Evolutionary conservation across 35 echinoderm and acorn worm genomes (phyloP), one percentile per base, ranked within the genome.

Genomic region (Lytechinus variegatus): DNA sequence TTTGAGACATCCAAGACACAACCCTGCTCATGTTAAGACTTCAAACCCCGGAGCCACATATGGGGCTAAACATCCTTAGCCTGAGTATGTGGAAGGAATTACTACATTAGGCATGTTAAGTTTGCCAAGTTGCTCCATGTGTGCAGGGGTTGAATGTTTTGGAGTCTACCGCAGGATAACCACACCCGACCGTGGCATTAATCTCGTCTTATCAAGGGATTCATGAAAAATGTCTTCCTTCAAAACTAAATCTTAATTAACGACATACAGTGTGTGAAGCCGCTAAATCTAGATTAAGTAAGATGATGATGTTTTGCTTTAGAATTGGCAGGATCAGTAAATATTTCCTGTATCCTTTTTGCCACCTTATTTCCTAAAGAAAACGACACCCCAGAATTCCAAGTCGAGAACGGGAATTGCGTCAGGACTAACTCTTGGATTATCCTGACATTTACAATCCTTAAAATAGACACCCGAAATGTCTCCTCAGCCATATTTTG

Each of bases 221-320:
- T 79, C 16, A 79, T 79, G 66, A 24, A n/a, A 44, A 24, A 79
- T 21, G 66, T 79, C 66, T 79, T 79, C 19, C 66, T 79, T 79
- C 33, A 71, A 71, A 58, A 79, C 66, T 79, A 7, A 14, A 24
- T 24, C 19, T 79, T 19, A 79, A 79, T 24, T 24, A 79, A 79
- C 19, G 16, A 16, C 33, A 44, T 44, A 2, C 66, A 19, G 66
- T n/a, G 66, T 79, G 66, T 79, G 66, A 79, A 79, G n/a, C 66
- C 66, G 16, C 66, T n/a, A 79, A 4, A 79, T 79, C 66, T 16
- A 79, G 66, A 79, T 79, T 79, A 79, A 16, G 66, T 79, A 79
- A 24, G 66, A 79, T 79, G 66, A 79, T n/a, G 66, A 79, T 79
- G n/a, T 79, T 79, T 79, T 79, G 16, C 66, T 79, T 79, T 79